These are phyloP conservation scores for Zosterops hypoxanthus DNA, from an alignment of 2,113 vertebrate genomes.

Conservation along the genomic window DNA sequence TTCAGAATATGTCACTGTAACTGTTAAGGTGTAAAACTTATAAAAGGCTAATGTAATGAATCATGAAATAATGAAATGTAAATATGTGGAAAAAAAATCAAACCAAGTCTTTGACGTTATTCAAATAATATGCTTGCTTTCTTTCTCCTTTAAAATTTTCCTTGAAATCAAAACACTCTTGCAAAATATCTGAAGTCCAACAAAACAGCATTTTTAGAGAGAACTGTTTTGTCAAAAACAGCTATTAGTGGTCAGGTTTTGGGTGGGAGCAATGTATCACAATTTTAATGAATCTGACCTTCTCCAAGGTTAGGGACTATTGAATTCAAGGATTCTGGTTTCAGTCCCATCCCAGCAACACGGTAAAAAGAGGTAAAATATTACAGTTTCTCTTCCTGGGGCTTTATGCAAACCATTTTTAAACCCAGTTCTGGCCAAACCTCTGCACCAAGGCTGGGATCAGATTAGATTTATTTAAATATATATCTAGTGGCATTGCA, in stretches of 20 bases:
- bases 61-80: background rate
- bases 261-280: background rate
- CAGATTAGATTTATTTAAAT: background rate
- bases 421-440: background rate
- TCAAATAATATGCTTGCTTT: background rate
- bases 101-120: background rate
- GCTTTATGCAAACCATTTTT: background rate
- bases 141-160: conserved; percentile 18
- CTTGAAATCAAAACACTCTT: conserved; percentile 29
- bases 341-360: background rate
- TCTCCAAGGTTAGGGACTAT: background rate
- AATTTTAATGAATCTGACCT: background rate
- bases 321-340: background rate
- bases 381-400: background rate
- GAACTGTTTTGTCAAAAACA: conserved; percentile 13
- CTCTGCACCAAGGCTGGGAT: background rate
- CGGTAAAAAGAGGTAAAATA: background rate
- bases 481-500: background rate
- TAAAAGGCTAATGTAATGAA: background rate
- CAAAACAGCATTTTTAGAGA: background rate
- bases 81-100: background rate
- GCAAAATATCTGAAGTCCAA: background rate
- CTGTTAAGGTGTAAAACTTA: background rate
- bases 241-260: conserved; percentile 27
- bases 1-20: background rate